Percentiles rank a stretch among this genome's conserved stretches.
These are phyloP conservation scores for Poeciliopsis turneri DNA, from an alignment of 2,797 vertebrate species.

Conservation along the genomic window DNA sequence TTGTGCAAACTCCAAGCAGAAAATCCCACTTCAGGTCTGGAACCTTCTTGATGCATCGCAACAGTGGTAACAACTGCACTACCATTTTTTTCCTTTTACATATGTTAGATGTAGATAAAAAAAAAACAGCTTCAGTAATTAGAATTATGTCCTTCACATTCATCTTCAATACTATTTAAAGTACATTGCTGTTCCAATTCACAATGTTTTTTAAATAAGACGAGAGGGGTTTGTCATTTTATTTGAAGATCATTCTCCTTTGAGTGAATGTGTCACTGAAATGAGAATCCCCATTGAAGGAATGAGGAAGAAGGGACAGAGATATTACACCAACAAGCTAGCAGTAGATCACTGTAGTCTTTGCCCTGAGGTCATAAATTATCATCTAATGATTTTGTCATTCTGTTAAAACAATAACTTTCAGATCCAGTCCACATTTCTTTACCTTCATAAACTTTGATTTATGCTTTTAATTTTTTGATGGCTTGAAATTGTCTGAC, in stretches of 20 bases:
- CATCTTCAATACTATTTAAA: constrained; percentile 32
- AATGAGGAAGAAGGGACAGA: constrained; percentile 63
- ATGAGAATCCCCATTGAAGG: constrained; percentile 62
- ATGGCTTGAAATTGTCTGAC: constrained; percentile 87
- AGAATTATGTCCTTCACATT: constrained; percentile 23
- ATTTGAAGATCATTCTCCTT: constrained; percentile 48
- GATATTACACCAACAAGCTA: constrained; percentile 71
- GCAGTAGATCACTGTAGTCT: constrained; percentile 74
- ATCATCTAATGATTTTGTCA: constrained; percentile 90
- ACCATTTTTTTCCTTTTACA: constrained; percentile 5
- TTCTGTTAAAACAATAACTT: constrained; percentile 84
- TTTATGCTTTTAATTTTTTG: constrained; percentile 98
- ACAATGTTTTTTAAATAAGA: constrained; percentile 31
- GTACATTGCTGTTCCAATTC: constrained; percentile 27
- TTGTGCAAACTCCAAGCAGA: background rate
- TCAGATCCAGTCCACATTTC: constrained; percentile 76
- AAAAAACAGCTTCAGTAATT: constrained; percentile 15
- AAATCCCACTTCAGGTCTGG: background rate
- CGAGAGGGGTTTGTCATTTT: constrained; percentile 25
- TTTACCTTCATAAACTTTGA: constrained; percentile 82
- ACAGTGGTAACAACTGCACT: background rate
- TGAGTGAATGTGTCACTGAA: constrained; percentile 50
- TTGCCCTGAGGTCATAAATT: constrained; percentile 84
- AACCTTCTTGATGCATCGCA: background rate
- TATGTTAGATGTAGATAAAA: background rate